These are phyloP conservation scores for Bombus huntii DNA, from an alignment of 1,140 invertebrate genomes.

Conservation along the genomic window DNA sequence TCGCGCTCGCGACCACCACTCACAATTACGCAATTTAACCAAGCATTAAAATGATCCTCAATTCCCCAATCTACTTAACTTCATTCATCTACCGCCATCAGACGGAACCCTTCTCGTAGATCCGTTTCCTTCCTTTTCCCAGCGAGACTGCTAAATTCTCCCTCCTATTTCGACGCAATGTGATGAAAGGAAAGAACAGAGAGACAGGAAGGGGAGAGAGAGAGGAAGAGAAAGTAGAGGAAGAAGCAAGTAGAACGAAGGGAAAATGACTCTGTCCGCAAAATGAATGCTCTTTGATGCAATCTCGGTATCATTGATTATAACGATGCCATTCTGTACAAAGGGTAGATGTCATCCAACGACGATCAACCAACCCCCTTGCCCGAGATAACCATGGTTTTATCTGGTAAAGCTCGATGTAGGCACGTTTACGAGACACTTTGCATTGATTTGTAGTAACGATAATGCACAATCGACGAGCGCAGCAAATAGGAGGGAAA, in stretches of 20 bases:
- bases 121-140: slow-evolving; percentile 48
- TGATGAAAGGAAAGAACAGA: not conserved
- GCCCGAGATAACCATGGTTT: slow-evolving; percentile 21
- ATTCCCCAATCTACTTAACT: slow-evolving; percentile 76
- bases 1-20: slow-evolving; percentile 54
- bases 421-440: slow-evolving; percentile 30
- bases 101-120: slow-evolving; percentile 39
- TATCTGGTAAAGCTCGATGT: slow-evolving; percentile 11
- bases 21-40: slow-evolving; percentile 77
- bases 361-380: not conserved
- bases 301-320: slow-evolving; percentile 53
- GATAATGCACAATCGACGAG: slow-evolving; percentile 9
- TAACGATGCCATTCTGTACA: slow-evolving; percentile 43
- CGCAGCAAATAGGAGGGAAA: not conserved
- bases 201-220: not conserved
- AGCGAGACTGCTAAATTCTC: slow-evolving; percentile 39
- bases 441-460: slow-evolving; percentile 13
- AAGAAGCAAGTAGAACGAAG: not conserved
- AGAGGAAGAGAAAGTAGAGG: not conserved
- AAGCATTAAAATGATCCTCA: slow-evolving; percentile 76
- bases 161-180: slow-evolving; percentile 23
- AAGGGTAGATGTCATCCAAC: slow-evolving; percentile 35
- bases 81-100: slow-evolving; percentile 59
- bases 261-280: slow-evolving; percentile 16
- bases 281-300: slow-evolving; percentile 53